Evolutionary conservation across 1,140 invertebrate species (phyloP), one percentile per base, ranked within the genome.

Genomic region (Drosophila takahashii): DNA sequence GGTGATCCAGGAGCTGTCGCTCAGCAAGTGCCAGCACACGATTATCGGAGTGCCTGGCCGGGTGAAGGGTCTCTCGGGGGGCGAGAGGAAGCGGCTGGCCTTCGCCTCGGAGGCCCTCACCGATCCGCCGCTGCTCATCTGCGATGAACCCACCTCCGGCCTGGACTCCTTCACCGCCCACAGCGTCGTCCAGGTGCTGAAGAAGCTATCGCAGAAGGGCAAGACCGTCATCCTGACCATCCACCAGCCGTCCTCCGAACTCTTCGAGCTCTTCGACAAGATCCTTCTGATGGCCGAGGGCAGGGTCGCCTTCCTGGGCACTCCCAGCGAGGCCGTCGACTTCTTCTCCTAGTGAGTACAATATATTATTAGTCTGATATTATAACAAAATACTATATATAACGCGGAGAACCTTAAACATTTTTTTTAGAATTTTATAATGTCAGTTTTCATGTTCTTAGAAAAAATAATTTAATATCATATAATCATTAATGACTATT

Each of bases 21-120:
- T 99, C 48, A 94, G 93, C 47, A 98, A 97, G 93, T 98, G 97
- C 91, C 95, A 95, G 93, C 95, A 98, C 74, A 98, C 97, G 13
- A 93, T 96, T 11, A 99, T 99, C 73, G 98, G 97, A 2, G 95
- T 96, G 66, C 95, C 96, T 0, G 97, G 97, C 1, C 93, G 95
- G 48, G 92, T 97, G 1, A 98, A 98, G 93, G 98, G 98, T 0
- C 96, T 99, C 29, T 99, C 98, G 0, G 98, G 98, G 15, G 98
- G 98, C 0, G 98, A 99, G 93, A 96, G 96, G 93, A 99, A 98
- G 92, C 94, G 98, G 76, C 92, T 99, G n/a, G 96, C 98, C 0
- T 99, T 99, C 92, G 98, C 98, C 29, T 97, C 97, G 0, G 98
- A 99, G 93, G 97, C 98, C 48, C 93, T 99, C 18, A 99, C 98